A percentile compares a stretch with the other conserved stretches of the same genome.
These are phyloP conservation scores for Loriculus beryllinus DNA, from an alignment of 2,797 vertebrate genomes.

Conservation along the genomic window DNA sequence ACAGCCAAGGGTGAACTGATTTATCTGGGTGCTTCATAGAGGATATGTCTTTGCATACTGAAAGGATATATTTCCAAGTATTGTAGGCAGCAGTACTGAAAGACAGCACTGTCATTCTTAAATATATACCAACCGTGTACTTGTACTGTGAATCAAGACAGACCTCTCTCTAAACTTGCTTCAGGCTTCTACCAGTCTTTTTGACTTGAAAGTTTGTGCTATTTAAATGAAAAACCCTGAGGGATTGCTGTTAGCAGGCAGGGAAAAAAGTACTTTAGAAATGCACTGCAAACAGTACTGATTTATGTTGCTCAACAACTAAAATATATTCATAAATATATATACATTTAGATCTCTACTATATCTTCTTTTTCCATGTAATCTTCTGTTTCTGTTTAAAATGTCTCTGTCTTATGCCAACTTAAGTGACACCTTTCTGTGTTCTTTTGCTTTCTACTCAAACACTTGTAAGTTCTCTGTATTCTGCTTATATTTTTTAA, in stretches of 20 bases:
- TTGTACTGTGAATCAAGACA: constrained; percentile 30
- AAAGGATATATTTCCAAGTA: constrained; percentile 65
- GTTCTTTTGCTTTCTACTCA: not conserved
- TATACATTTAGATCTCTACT: not conserved
- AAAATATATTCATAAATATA: not conserved
- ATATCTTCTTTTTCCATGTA: not conserved
- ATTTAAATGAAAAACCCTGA: not conserved
- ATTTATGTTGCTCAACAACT: not conserved
- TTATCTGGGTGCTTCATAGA: constrained; percentile 70
- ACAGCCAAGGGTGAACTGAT: constrained; percentile 77
- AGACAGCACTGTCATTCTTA: constrained; percentile 66
- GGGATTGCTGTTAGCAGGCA: not conserved
- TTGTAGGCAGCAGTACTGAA: constrained; percentile 57
- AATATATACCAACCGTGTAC: not conserved
- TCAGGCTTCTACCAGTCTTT: not conserved
- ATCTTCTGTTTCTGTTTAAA: not conserved
- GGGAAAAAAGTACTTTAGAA: not conserved
- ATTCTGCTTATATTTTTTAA: not conserved
- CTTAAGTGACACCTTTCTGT: not conserved
- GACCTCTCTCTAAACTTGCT: not conserved
- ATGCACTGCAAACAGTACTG: not conserved
- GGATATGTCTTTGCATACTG: constrained; percentile 65
- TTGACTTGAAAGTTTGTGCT: not conserved
- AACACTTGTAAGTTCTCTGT: not conserved
- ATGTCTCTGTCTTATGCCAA: not conserved